These are phyloP conservation scores for Iguana delicatissima DNA, from an alignment of 2,797 vertebrate genomes.

Conservation along the genomic window DNA sequence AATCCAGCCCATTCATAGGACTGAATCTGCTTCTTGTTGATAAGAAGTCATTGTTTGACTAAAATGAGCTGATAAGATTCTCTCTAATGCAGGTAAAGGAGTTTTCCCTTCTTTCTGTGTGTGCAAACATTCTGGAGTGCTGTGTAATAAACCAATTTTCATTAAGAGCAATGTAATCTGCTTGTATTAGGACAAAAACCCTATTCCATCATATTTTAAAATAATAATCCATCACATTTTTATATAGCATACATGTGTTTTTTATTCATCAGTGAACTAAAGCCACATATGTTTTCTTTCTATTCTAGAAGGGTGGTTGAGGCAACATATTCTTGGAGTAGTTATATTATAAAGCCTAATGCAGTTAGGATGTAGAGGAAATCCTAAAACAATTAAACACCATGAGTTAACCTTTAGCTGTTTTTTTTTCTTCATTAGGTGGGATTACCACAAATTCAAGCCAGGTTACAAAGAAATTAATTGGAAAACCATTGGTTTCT, in stretches of 20 bases:
- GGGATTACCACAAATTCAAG: not conserved
- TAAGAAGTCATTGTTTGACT: slow-evolving; percentile 76
- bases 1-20: slow-evolving; percentile 69
- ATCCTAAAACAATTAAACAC: not conserved
- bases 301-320: not conserved
- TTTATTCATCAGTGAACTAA: slow-evolving; percentile 9
- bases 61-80: slow-evolving; percentile 69
- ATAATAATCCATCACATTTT: not conserved
- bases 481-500: not conserved
- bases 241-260: not conserved
- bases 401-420: not conserved
- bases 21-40: slow-evolving; percentile 76
- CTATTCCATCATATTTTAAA: not conserved
- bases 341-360: not conserved
- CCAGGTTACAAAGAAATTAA: not conserved
- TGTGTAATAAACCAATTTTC: slow-evolving; percentile 17
- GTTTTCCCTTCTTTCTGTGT: slow-evolving; percentile 3
- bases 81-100: slow-evolving; percentile 63
- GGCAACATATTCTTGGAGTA: not conserved
- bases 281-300: not conserved
- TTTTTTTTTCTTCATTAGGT: not conserved
- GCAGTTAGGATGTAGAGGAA: not conserved
- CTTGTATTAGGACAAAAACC: not conserved
- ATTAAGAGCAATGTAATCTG: slow-evolving; percentile 29
- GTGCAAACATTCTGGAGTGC: slow-evolving; percentile 34